phyloP scores from a whole-genome alignment of 2,888 invertebrate genomes.

The Dilophus febrilis region DNA sequence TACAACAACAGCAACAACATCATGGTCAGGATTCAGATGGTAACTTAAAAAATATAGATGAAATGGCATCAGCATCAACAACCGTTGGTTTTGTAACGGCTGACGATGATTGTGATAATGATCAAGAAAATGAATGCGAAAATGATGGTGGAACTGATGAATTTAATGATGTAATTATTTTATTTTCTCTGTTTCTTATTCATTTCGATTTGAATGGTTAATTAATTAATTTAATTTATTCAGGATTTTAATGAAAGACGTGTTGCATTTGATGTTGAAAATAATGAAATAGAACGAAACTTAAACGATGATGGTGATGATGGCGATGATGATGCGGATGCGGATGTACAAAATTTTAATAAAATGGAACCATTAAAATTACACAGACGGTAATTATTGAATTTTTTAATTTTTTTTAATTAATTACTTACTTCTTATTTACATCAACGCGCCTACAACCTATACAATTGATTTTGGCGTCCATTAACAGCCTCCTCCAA shows the following conservation, averaged over 20 bases:
- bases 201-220: constrained; percentile 6
- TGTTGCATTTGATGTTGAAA: constrained; percentile 44
- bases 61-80: constrained; percentile 10
- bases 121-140: constrained; percentile 37
- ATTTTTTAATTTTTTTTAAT: background rate
- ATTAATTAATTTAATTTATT: background rate
- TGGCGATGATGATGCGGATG: constrained; percentile 22
- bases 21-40: constrained; percentile 7
- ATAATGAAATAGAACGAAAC: constrained; percentile 10
- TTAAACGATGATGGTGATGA: constrained; percentile 20
- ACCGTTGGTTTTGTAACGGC: constrained; percentile 16
- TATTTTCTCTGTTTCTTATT: constrained; percentile 7
- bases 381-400: constrained; percentile 25
- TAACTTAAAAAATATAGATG: constrained; percentile 9
- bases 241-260: constrained; percentile 37
- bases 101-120: constrained; percentile 34
- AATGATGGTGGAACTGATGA: constrained; percentile 51
- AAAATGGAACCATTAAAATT: constrained; percentile 29
- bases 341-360: constrained; percentile 17
- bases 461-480: too few relatives aligned
- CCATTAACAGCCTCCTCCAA: too few relatives aligned
- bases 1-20: constrained; percentile 8
- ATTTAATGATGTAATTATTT: constrained; percentile 40
- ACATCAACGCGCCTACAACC: too few relatives aligned
- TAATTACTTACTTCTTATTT: background rate